Conservation (phyloP, 2,888 invertebrate species). For the Flexamia atlantica region DNA sequence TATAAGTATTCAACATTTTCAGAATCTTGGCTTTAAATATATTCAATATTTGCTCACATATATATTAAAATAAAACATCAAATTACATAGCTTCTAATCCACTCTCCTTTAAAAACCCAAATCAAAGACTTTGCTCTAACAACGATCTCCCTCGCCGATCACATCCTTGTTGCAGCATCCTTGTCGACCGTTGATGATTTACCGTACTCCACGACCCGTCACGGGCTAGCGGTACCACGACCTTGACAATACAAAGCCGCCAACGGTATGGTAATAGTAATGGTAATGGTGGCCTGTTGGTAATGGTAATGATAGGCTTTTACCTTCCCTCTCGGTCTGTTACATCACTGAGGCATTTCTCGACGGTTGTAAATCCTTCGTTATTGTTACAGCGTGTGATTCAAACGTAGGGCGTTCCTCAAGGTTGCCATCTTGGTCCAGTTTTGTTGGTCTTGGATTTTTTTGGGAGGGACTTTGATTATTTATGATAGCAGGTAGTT, state of each 20-base stretch:
- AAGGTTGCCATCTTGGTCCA: constrained; percentile 16
- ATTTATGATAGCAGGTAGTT: too few relatives aligned
- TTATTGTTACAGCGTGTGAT: background rate
- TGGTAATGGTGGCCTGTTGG: too few relatives aligned
- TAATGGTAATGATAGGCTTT: constrained; percentile 33
- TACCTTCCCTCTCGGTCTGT: constrained; percentile 21
- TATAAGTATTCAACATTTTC: too few relatives aligned
- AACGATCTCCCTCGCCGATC: too few relatives aligned
- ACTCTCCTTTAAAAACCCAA: too few relatives aligned
- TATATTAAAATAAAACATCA: too few relatives aligned
- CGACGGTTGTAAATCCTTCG: constrained; percentile 5
- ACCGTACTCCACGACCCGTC: background rate
- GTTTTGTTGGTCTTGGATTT: background rate
- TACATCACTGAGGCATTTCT: constrained; percentile 14
- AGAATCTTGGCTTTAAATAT: too few relatives aligned
- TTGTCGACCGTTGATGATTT: background rate
- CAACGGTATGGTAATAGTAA: constrained; percentile 26
- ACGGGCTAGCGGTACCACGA: background rate
- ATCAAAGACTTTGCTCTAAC: too few relatives aligned
- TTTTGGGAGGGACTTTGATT: too few relatives aligned
- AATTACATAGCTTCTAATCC: too few relatives aligned
- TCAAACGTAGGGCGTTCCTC: constrained; percentile 1
- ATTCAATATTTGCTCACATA: too few relatives aligned
- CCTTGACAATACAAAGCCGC: constrained; percentile 28
- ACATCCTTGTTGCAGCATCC: too few relatives aligned